Evolutionary conservation across 1,140 invertebrate species (phyloP).

Genomic region (Steinernema khuongi): DNA sequence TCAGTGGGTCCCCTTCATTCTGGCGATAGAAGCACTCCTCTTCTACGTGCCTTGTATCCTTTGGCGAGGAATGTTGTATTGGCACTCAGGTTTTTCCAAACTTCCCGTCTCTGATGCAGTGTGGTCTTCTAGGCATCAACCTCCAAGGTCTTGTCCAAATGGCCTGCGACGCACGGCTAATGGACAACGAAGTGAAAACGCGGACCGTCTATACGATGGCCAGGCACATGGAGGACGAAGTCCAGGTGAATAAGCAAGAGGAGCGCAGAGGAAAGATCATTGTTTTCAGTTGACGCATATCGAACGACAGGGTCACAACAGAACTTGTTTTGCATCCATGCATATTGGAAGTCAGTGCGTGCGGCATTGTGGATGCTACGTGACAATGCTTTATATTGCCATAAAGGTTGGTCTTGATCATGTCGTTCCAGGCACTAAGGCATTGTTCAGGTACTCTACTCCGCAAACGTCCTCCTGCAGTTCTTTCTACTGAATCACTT

Average conservation of each 20-base stretch:
- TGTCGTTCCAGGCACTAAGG: background rate
- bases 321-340: slow-evolving; percentile 36
- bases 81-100: slow-evolving; percentile 51
- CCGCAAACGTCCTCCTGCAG: slow-evolving; percentile 56
- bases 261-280: too few relatives aligned
- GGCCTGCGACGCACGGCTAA: slow-evolving; percentile 56
- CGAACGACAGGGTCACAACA: slow-evolving; percentile 46
- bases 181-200: slow-evolving; percentile 56
- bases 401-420: slow-evolving; percentile 48
- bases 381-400: slow-evolving; percentile 57
- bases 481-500: slow-evolving; percentile 58
- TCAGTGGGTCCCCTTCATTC: slow-evolving; percentile 62
- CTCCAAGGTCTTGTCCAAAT: slow-evolving; percentile 58
- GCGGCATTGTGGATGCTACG: slow-evolving; percentile 57
- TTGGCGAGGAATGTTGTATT: slow-evolving; percentile 60
- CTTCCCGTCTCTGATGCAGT: background rate
- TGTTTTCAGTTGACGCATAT: slow-evolving; percentile 56
- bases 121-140: slow-evolving; percentile 51
- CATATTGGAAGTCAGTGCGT: slow-evolving; percentile 46
- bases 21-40: slow-evolving; percentile 63
- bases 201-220: slow-evolving; percentile 58
- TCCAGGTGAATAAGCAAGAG: slow-evolving; percentile 54
- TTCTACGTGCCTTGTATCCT: slow-evolving; percentile 63
- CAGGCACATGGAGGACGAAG: slow-evolving; percentile 59
- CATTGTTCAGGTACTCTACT: slow-evolving; percentile 51